Evolutionary conservation across 2,113 vertebrate species (phyloP).

Genomic region (Corythaeola cristata): DNA sequence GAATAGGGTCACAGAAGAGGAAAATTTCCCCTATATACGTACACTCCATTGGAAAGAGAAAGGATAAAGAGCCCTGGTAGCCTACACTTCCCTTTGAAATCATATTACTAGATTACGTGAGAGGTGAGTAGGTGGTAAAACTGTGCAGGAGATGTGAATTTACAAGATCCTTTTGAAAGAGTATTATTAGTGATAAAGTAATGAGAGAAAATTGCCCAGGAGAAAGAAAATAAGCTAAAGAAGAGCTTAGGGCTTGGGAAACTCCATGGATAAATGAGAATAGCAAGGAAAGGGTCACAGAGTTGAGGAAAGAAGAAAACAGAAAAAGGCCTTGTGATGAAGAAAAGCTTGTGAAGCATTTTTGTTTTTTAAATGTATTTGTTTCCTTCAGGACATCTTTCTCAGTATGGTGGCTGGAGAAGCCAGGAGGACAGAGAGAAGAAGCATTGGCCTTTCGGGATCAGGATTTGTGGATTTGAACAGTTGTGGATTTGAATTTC

Average conservation of each 20-base stretch:
- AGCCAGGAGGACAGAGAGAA: neutral
- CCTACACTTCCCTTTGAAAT: neutral
- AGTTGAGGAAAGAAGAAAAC: neutral
- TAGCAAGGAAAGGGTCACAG: neutral
- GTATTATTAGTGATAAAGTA: neutral
- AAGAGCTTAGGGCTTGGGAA: neutral
- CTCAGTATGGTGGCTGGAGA: neutral
- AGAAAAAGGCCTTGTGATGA: neutral
- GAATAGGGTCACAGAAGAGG: neutral
- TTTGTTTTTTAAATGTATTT: neutral
- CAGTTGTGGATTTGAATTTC: neutral
- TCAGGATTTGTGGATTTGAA: neutral
- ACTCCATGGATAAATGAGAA: neutral
- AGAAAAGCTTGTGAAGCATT: neutral
- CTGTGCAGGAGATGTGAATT: neutral
- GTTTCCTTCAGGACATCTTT: neutral
- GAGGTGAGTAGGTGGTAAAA: neutral
- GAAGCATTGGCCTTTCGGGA: neutral
- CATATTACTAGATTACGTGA: neutral
- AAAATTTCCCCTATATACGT: neutral
- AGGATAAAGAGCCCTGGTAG: neutral
- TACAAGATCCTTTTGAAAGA: neutral
- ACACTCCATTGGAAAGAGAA: neutral
- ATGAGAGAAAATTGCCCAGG: neutral
- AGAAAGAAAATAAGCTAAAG: neutral